A percentile compares a stretch with the other conserved stretches of the same genome.
Evolutionary conservation across 2,797 vertebrate genomes (phyloP).

Genomic region (Lepidocolaptes lacrymiger): DNA sequence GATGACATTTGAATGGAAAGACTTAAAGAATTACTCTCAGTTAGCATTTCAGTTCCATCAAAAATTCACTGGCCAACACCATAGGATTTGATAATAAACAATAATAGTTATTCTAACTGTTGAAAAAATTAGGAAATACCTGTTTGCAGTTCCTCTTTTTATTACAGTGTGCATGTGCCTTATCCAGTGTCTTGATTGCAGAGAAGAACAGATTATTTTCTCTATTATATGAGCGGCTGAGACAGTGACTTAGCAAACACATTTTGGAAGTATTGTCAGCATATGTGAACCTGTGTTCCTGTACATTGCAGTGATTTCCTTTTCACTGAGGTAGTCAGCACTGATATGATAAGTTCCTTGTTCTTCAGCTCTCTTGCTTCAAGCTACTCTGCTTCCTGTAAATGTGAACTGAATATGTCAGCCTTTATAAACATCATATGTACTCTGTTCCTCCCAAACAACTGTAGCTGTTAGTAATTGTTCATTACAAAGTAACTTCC

Average conservation of each 20-base stretch:
- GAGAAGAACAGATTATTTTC: background rate
- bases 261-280: background rate
- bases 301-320: background rate
- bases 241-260: background rate
- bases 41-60: background rate
- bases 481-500: slow-evolving; percentile 51
- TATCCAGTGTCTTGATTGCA: background rate
- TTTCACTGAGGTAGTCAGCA: background rate
- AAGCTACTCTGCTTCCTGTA: slow-evolving; percentile 42
- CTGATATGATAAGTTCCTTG: background rate
- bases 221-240: background rate
- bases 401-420: slow-evolving; percentile 13
- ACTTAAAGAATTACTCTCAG: background rate
- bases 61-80: background rate
- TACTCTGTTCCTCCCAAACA: slow-evolving; percentile 21
- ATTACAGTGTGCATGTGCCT: background rate
- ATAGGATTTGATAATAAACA: background rate
- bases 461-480: slow-evolving; percentile 48
- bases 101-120: background rate
- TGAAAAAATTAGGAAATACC: background rate
- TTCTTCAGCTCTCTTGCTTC: slow-evolving; percentile 5
- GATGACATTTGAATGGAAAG: background rate
- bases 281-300: background rate
- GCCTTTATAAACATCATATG: slow-evolving; percentile 37
- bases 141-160: background rate